phyloP scores from a whole-genome alignment of 2,888 invertebrate species.

The Laspeyria flexula region DNA sequence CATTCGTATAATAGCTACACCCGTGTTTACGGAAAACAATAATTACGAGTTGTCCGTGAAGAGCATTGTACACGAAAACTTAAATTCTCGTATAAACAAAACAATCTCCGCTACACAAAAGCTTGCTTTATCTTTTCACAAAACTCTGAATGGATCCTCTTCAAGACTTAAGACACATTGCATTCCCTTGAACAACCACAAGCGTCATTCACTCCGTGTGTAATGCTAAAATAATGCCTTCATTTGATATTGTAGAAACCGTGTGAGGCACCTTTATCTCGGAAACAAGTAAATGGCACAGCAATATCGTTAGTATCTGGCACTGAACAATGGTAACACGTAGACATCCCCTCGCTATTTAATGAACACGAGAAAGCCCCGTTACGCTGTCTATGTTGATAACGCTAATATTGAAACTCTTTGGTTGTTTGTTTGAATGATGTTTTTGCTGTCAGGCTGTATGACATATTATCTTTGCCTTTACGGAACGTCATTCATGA shows the following conservation, averaged over 20 bases:
- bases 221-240: constrained; percentile 56
- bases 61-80: constrained; percentile 8
- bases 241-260: constrained; percentile 56
- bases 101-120: constrained; percentile 15
- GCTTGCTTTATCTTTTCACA: constrained; percentile 29
- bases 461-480: constrained; percentile 19
- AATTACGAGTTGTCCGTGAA: constrained; percentile 10
- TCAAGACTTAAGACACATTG: constrained; percentile 31
- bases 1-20: too few species aligned
- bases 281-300: constrained; percentile 62
- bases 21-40: constrained; percentile 14
- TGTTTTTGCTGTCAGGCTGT: constrained; percentile 26
- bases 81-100: constrained; percentile 25
- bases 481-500: constrained; percentile 1
- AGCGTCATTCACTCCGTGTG: constrained; percentile 34
- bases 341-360: constrained; percentile 61
- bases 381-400: constrained; percentile 44
- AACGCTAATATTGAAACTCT: constrained; percentile 35
- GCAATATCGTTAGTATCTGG: constrained; percentile 70
- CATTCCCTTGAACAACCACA: constrained; percentile 22
- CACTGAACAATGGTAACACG: constrained; percentile 62
- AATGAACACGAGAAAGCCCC: constrained; percentile 60
- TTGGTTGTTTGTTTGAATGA: constrained; percentile 25
- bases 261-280: constrained; percentile 68
- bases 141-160: constrained; percentile 31